phyloP scores from a whole-genome alignment of 2,888 invertebrate genomes.

The Hymenopus coronatus region DNA sequence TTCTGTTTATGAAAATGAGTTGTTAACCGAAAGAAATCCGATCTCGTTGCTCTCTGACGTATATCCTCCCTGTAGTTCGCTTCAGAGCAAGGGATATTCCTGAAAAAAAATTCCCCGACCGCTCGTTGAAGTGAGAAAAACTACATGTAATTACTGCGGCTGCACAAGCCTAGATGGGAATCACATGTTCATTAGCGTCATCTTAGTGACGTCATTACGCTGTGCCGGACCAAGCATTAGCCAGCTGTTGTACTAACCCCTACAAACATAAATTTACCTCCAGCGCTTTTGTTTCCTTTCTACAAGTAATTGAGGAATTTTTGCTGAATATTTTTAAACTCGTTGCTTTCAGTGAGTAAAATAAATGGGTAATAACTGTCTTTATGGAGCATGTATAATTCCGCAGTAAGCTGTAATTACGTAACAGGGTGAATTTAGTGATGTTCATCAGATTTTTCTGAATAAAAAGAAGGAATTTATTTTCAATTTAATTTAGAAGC shows the following conservation, averaged over 20 bases:
- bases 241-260: neutral
- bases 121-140: neutral
- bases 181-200: neutral
- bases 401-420: no score
- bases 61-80: no score
- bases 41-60: no score
- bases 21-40: no score
- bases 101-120: neutral
- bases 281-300: neutral
- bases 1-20: no score
- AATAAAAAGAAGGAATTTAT: no score
- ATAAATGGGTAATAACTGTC: neutral
- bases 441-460: no score
- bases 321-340: neutral
- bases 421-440: no score
- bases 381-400: no score
- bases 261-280: neutral
- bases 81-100: neutral
- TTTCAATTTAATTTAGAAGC: no score
- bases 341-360: neutral
- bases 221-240: neutral
- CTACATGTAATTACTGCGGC: neutral
- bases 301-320: neutral
- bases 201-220: neutral
- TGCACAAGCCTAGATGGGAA: neutral